A percentile compares a stretch with the other conserved stretches of the same genome.
Conservation (phyloP, 2,113 vertebrate genomes). For the Cairina moschata region DNA sequence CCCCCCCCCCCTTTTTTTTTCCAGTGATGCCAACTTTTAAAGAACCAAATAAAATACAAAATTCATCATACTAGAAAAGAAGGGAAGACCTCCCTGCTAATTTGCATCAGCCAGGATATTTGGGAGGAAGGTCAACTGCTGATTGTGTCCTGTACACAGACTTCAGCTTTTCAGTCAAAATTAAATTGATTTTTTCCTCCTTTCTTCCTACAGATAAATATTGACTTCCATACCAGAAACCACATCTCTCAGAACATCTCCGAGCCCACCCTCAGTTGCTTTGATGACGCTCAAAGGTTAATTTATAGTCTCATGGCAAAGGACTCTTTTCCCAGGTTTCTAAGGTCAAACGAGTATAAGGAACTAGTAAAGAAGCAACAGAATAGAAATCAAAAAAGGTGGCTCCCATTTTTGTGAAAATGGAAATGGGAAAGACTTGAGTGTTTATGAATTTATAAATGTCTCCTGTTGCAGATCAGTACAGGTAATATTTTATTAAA, state of each 20-base stretch:
- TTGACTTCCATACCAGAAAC: constrained; percentile 80
- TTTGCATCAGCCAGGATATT: constrained; percentile 30
- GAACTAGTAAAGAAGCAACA: constrained; percentile 73
- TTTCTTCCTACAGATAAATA: constrained; percentile 79
- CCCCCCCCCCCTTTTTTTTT: neutral
- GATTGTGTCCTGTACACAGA: neutral
- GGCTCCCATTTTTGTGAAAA: constrained; percentile 74
- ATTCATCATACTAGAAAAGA: neutral
- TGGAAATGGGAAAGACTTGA: neutral
- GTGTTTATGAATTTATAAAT: neutral
- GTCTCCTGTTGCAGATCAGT: neutral
- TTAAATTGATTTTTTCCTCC: neutral
- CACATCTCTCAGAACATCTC: constrained; percentile 77
- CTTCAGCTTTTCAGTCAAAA: neutral
- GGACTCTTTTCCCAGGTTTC: constrained; percentile 82
- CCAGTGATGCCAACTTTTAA: neutral
- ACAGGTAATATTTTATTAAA: neutral
- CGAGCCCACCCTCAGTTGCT: constrained; percentile 77
- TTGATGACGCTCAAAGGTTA: constrained; percentile 80
- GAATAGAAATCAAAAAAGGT: constrained; percentile 72
- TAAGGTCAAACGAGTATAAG: constrained; percentile 81
- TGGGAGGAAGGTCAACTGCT: constrained; percentile 28
- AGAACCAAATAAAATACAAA: neutral
- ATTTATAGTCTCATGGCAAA: constrained; percentile 83
- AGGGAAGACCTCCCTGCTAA: neutral